phyloP scores from a whole-genome alignment of 1,140 invertebrate genomes.

The Stegodyphus dumicola region DNA sequence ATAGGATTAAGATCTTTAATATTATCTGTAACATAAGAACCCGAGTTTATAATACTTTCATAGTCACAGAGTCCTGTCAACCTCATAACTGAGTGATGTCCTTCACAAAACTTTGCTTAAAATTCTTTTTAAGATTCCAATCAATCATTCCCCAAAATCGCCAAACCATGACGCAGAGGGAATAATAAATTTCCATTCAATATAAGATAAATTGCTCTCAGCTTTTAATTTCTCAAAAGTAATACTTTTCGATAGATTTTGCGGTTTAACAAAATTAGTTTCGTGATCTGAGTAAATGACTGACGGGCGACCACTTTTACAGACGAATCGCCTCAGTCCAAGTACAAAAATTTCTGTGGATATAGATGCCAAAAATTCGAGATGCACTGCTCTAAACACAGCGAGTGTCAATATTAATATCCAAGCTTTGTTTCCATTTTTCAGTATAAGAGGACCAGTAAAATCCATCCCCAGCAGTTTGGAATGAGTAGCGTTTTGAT shows the following conservation, averaged over 20 bases:
- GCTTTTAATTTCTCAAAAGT: too few species aligned
- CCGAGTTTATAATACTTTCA: not conserved
- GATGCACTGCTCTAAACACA: not conserved
- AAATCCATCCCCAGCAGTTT: not conserved
- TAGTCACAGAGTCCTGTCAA: not conserved
- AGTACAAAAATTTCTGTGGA: not conserved
- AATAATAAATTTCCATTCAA: too few species aligned
- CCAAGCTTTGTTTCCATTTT: not conserved
- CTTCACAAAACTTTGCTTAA: slow-evolving; percentile 8
- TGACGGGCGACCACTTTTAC: not conserved
- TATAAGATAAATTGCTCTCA: too few species aligned
- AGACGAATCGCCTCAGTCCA: not conserved
- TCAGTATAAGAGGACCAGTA: not conserved
- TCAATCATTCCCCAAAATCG: too few species aligned
- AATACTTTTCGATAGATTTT: too few species aligned
- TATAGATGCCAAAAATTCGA: not conserved
- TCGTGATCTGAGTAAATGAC: not conserved
- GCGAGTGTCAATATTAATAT: not conserved
- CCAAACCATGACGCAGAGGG: too few species aligned
- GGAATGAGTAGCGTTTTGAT: not conserved
- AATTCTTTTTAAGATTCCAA: not conserved
- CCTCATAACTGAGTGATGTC: slow-evolving; percentile 2
- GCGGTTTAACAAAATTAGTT: not conserved
- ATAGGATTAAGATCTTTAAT: slow-evolving; percentile 42
- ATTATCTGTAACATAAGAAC: slow-evolving; percentile 28